Evolutionary conservation across 1,140 invertebrate genomes (phyloP).

Genomic region (Adelges cooleyi): DNA sequence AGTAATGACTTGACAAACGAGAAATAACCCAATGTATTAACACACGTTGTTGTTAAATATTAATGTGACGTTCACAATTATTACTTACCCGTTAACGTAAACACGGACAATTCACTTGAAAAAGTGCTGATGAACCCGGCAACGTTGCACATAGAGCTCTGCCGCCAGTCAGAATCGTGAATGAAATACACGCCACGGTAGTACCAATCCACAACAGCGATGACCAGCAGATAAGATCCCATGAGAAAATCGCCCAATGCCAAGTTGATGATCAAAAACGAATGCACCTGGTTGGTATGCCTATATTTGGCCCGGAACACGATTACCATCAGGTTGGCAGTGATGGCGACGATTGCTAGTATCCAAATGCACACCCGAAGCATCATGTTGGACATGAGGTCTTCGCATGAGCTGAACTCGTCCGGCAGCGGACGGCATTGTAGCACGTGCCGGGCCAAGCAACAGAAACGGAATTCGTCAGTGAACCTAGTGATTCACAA

Average conservation of each 20-base stretch:
- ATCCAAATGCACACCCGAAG: conserved; percentile 45
- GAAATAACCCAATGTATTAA: not conserved
- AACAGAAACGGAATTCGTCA: conserved; percentile 47
- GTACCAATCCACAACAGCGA: conserved; percentile 42
- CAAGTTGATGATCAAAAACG: conserved; percentile 47
- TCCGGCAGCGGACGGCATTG: conserved; percentile 42
- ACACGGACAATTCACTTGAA: conserved; percentile 45
- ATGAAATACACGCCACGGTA: conserved; percentile 45
- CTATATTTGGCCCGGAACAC: conserved; percentile 40
- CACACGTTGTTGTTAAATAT: too few species aligned
- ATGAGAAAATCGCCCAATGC: conserved; percentile 46
- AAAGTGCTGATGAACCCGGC: conserved; percentile 48
- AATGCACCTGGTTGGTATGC: conserved; percentile 42
- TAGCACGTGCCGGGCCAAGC: conserved; percentile 39
- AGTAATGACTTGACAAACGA: conserved; percentile 41
- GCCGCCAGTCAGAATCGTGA: conserved; percentile 43
- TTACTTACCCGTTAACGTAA: conserved; percentile 41
- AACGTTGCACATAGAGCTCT: conserved; percentile 43
- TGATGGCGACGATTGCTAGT: conserved; percentile 42
- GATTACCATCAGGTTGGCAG: conserved; percentile 45
- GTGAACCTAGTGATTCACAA: conserved; percentile 33
- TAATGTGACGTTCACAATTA: too few species aligned
- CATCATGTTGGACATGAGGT: conserved; percentile 47
- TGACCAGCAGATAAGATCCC: conserved; percentile 46
- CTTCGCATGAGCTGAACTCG: conserved; percentile 48